Evolutionary conservation across 2,797 vertebrate species (phyloP).

Genomic region (Cirrhinus molitorella): DNA sequence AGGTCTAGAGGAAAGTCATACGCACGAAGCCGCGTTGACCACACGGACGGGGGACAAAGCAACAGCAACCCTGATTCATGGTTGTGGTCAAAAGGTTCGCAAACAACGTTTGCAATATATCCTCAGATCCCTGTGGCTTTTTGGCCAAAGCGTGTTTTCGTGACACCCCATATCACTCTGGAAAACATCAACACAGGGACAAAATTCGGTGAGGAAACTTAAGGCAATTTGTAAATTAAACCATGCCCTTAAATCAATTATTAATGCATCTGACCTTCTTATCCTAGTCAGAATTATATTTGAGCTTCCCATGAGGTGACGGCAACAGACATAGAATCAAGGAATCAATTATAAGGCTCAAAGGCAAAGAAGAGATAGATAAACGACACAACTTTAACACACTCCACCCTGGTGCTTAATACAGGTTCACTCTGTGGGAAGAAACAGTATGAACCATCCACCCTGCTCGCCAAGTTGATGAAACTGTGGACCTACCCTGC

Average conservation of each 20-base stretch:
- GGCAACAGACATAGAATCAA: conserved; percentile 15
- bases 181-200: conserved; percentile 35
- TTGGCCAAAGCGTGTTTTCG: conserved; percentile 42
- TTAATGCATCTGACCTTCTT: conserved; percentile 40
- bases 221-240: conserved; percentile 46
- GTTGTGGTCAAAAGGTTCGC: conserved; percentile 48
- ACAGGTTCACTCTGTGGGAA: conserved; percentile 86
- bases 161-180: conserved; percentile 32
- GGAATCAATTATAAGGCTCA: conserved; percentile 18
- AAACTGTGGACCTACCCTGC: conserved; percentile 80
- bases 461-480: conserved; percentile 84
- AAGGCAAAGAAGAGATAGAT: conserved; percentile 66
- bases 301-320: conserved; percentile 29
- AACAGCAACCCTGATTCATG: conserved; percentile 58
- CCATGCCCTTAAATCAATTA: conserved; percentile 35
- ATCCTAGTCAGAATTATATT: conserved; percentile 30
- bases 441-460: conserved; percentile 82
- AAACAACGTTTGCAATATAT: conserved; percentile 44
- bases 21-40: conserved; percentile 68
- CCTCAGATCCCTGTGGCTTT: conserved; percentile 43
- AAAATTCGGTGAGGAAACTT: conserved; percentile 26
- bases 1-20: conserved; percentile 42
- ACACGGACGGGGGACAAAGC: conserved; percentile 74
- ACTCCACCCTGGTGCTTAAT: conserved; percentile 91
- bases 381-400: conserved; percentile 67